Evolutionary conservation across 2,113 vertebrate species (phyloP).

Genomic region (Acanthisitta chloris): DNA sequence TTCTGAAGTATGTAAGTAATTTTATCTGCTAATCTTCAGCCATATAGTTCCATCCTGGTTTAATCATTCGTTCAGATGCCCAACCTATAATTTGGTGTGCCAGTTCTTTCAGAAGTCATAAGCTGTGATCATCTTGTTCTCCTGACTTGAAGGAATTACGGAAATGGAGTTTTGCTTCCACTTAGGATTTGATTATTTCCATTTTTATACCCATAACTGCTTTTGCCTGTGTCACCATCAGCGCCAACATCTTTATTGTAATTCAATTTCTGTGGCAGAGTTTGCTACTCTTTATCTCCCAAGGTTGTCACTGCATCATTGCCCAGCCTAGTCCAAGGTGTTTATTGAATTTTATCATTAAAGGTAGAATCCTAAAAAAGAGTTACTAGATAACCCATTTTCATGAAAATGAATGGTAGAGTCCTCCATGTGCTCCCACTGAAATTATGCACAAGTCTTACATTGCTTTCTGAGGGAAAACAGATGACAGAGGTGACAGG

Average conservation of each 20-base stretch:
- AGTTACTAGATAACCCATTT: neutral
- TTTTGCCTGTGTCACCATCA: neutral
- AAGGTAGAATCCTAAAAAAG: neutral
- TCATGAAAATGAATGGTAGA: neutral
- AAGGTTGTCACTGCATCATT: neutral
- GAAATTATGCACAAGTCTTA: neutral
- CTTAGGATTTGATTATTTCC: neutral
- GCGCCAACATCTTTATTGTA: neutral
- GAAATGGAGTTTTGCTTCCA: neutral
- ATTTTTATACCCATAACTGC: neutral
- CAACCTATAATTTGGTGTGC: neutral
- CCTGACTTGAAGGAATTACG: neutral
- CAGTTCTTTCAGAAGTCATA: neutral
- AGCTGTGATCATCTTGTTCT: constrained; percentile 9
- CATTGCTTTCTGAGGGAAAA: neutral
- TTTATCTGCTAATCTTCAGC: constrained; percentile 10
- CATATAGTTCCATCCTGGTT: neutral
- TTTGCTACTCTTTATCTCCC: neutral
- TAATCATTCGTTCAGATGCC: constrained; percentile 8
- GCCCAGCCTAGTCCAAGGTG: neutral
- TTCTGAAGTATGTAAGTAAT: neutral
- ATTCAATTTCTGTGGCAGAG: neutral
- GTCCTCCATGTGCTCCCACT: neutral
- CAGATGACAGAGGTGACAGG: neutral
- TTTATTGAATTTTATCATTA: neutral